Evolutionary conservation across 2,888 invertebrate genomes (phyloP), one percentile per base, ranked within the genome.

Genomic region (Chalcosyrphus nemorum): DNA sequence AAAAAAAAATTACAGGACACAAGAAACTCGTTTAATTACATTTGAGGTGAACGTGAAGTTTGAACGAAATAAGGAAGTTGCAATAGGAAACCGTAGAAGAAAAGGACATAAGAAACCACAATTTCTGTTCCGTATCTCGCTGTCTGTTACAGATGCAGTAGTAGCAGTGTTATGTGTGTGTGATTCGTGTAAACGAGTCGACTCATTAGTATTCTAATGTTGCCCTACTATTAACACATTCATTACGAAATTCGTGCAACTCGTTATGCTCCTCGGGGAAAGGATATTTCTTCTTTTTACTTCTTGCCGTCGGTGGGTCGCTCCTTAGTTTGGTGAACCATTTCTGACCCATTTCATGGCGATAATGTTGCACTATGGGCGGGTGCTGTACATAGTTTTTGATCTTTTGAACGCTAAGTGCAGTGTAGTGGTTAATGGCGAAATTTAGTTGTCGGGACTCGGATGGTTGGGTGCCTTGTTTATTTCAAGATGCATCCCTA

Each of bases 201-300:
- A 78, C 78, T 82, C 82, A 82, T 82, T 82, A 82, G 82, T 82
- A 82, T 82, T 82, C 82, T 82, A 74, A 78, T 78, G 72, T 50
- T 77, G 78, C 56, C 61, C 56, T 32, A 77, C 59, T 72, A 77
- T 82, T 82, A 82, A 82, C 82, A 78, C 82, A 74, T 82, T 82
- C 82, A 82, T 82, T 82, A 77, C 59, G 68, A 56, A 82, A 82
- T 78, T 82, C 78, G 78, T 63, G 68, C 61, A 78, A 68, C 72
- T 82, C 82, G 72, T 82, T 78, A 82, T 43, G 61, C n/a, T 82
- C 50, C 82, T 82, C 74, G 78, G 43, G 21, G 24, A 54, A 57
- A 35, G 71, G 61, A 77, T 54, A 66, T 72, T 72, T 41, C 27
- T 65, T 59, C 63, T 50, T 32, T 17, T 7, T 2, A 6, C 24